Evolutionary conservation across 92 coral and sea anemone species (phyloP).

Genomic region (Zoanthus gigantus): DNA sequence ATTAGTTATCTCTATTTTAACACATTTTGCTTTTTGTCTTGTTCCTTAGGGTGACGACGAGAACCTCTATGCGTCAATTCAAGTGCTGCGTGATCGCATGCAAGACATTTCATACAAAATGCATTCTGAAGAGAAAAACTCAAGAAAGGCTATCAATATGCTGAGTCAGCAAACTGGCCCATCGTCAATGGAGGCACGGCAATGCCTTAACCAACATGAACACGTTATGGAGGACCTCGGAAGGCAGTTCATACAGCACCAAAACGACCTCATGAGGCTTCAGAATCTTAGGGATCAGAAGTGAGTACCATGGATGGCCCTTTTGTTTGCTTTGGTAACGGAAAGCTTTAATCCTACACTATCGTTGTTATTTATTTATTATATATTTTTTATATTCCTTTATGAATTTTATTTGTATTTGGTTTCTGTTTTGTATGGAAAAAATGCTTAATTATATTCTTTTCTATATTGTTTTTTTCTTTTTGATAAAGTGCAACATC

Average conservation of each 20-base stretch:
- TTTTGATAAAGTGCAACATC: too few species aligned
- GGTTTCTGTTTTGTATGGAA: not conserved
- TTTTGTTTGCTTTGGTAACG: not conserved
- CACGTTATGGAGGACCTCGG: constrained; percentile 88
- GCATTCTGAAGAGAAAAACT: constrained; percentile 82
- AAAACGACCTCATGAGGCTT: constrained; percentile 74
- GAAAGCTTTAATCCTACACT: too few species aligned
- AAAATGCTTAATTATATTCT: not conserved
- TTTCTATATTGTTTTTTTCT: too few species aligned
- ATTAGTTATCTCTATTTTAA: not conserved
- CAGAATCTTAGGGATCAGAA: constrained; percentile 87
- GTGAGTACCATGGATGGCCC: constrained; percentile 49
- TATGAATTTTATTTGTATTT: not conserved
- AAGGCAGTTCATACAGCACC: constrained; percentile 77
- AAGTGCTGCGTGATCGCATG: constrained; percentile 95
- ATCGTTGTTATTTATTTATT: not conserved
- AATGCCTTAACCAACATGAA: constrained; percentile 74
- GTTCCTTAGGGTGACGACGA: constrained; percentile 91
- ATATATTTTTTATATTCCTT: not conserved
- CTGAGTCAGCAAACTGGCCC: constrained; percentile 75
- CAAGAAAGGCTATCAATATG: constrained; percentile 74
- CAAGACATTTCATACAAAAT: constrained; percentile 87
- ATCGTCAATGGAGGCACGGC: constrained; percentile 68
- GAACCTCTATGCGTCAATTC: constrained; percentile 96
- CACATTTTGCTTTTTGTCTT: not conserved